Conservation (phyloP, 2,113 vertebrate genomes). For the Ammodytes dubius region DNA sequence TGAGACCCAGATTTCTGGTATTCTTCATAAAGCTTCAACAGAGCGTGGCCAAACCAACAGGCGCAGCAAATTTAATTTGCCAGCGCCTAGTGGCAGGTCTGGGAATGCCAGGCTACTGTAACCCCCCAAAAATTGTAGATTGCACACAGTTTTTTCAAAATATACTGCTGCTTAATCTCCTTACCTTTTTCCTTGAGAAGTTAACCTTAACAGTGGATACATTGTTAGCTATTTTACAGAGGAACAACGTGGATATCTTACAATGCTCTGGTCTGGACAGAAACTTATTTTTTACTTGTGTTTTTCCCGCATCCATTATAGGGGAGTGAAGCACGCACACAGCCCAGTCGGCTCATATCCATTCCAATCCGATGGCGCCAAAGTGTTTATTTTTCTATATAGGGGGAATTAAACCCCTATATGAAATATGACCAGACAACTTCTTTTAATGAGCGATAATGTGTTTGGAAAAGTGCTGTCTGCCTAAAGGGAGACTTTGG, state of each 20-base stretch:
- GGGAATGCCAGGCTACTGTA: too few relatives aligned
- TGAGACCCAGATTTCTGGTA: too few relatives aligned
- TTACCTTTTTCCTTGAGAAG: too few relatives aligned
- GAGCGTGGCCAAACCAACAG: too few relatives aligned
- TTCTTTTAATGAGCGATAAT: conserved; percentile 26
- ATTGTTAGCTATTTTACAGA: background rate
- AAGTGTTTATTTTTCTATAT: conserved; percentile 14
- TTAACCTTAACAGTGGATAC: background rate
- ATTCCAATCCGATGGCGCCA: background rate
- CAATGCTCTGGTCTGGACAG: background rate
- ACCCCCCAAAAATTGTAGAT: too few relatives aligned
- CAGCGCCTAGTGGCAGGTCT: too few relatives aligned
- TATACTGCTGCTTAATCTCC: too few relatives aligned
- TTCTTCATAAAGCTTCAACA: too few relatives aligned
- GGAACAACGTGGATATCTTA: background rate
- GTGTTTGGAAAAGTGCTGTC: conserved; percentile 33
- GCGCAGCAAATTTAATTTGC: too few relatives aligned
- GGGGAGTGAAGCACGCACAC: background rate
- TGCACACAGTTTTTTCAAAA: too few relatives aligned
- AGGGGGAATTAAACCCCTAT: conserved; percentile 37
- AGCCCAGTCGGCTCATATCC: background rate
- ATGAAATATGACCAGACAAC: conserved; percentile 46
- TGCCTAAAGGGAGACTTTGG: background rate
- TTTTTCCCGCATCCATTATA: background rate
- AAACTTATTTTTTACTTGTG: background rate